Conservation (phyloP, 2,113 vertebrate genomes). For the Chaetodon auriga region DNA sequence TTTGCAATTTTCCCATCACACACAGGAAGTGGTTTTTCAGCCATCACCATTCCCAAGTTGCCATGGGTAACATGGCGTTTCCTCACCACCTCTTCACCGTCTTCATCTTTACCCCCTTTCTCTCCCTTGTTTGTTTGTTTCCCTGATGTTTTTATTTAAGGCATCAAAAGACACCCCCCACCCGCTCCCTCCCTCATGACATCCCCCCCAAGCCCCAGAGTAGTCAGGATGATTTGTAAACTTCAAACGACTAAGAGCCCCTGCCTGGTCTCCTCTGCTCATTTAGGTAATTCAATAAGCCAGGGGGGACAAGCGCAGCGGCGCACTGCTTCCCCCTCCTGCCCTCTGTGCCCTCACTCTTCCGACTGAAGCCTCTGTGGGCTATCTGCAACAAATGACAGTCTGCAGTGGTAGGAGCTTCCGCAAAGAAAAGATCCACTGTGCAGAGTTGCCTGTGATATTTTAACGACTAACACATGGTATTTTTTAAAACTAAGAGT, state of each 20-base stretch:
- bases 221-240: slow-evolving; percentile 85
- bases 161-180: slow-evolving; percentile 81
- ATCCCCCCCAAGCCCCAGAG: slow-evolving; percentile 75
- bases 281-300: slow-evolving; percentile 87
- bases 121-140: slow-evolving; percentile 84
- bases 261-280: slow-evolving; percentile 81
- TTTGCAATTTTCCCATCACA: slow-evolving; percentile 73
- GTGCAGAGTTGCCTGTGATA: slow-evolving; percentile 20
- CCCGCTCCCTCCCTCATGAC: slow-evolving; percentile 57
- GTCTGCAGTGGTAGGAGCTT: slow-evolving; percentile 50
- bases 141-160: slow-evolving; percentile 86
- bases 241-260: slow-evolving; percentile 83
- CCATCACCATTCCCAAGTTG: slow-evolving; percentile 70
- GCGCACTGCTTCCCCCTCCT: slow-evolving; percentile 69
- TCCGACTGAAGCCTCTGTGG: slow-evolving; percentile 76
- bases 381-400: slow-evolving; percentile 79
- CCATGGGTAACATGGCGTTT: slow-evolving; percentile 72
- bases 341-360: slow-evolving; percentile 72
- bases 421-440: slow-evolving; percentile 29
- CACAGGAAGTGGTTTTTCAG: slow-evolving; percentile 79
- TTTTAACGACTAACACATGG: background rate
- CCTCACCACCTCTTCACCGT: slow-evolving; percentile 69
- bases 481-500: background rate
- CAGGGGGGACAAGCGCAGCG: slow-evolving; percentile 74
- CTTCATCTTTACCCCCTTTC: slow-evolving; percentile 63